A percentile compares a stretch with the other conserved stretches of the same genome.
phyloP scores from a whole-genome alignment of 2,113 vertebrate genomes.

The Eclectus roratus region DNA sequence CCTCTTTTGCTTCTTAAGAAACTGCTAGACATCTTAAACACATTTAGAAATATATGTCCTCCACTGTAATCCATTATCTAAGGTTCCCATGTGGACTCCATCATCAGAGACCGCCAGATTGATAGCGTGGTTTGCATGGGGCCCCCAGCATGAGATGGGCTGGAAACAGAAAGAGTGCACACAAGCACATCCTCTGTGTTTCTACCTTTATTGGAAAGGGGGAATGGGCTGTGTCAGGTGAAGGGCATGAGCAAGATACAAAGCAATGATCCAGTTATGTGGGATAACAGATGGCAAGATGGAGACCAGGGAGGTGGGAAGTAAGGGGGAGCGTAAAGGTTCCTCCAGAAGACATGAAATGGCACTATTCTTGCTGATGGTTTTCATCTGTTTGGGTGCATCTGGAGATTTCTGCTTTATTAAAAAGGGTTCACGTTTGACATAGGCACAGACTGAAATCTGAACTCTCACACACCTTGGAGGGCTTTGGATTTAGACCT shows the following conservation, averaged over 20 bases:
- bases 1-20: neutral
- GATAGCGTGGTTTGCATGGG: neutral
- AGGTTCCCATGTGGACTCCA: slow-evolving; percentile 6
- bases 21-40: slow-evolving; percentile 44
- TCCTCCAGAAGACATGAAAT: neutral
- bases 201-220: neutral
- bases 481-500: neutral
- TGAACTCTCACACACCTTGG: neutral
- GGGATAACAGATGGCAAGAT: neutral
- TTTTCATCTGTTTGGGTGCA: slow-evolving; percentile 38
- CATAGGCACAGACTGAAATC: neutral
- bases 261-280: neutral
- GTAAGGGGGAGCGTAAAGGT: neutral
- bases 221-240: neutral
- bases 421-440: neutral
- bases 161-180: neutral
- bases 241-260: neutral
- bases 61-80: slow-evolving; percentile 36
- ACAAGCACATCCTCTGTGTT: neutral
- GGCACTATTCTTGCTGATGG: neutral
- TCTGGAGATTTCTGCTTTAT: slow-evolving; percentile 26
- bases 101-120: neutral
- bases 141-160: neutral
- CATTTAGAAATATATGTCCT: slow-evolving; percentile 28
- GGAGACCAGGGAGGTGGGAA: neutral